Percentiles rank a stretch among this genome's conserved stretches.
Conservation (phyloP, 1,140 invertebrate genomes). For the Lepidurus arcticus region DNA sequence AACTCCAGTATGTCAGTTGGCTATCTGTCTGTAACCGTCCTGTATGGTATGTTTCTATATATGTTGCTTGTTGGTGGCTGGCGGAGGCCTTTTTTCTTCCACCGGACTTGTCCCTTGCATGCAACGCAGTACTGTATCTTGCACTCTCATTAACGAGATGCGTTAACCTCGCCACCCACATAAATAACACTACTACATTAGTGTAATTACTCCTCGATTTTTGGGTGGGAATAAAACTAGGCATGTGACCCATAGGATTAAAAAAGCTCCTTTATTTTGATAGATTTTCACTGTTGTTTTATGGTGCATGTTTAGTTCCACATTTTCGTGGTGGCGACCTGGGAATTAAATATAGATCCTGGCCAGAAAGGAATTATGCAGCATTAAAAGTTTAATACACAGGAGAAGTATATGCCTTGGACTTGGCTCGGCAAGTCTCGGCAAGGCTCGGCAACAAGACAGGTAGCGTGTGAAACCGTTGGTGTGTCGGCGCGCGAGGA, state of each 20-base stretch:
- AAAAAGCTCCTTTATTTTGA: no score
- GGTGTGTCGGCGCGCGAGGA: slow-evolving; percentile 31
- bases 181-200: neutral
- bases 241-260: neutral
- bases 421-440: neutral
- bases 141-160: neutral
- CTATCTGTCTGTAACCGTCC: neutral
- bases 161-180: neutral
- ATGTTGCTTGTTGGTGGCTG: no score
- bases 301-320: no score
- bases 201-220: neutral
- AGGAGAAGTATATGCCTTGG: neutral
- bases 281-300: no score
- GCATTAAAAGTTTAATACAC: neutral
- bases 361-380: neutral
- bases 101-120: neutral
- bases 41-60: no score
- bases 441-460: slow-evolving; percentile 27
- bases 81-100: neutral
- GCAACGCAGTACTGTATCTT: neutral
- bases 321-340: no score
- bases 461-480: slow-evolving; percentile 35
- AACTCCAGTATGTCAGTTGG: neutral
- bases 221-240: neutral
- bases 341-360: neutral